Base-by-base conservation (phyloP, 2,113 vertebrate genomes). In the Xenopus laevis region DNA sequence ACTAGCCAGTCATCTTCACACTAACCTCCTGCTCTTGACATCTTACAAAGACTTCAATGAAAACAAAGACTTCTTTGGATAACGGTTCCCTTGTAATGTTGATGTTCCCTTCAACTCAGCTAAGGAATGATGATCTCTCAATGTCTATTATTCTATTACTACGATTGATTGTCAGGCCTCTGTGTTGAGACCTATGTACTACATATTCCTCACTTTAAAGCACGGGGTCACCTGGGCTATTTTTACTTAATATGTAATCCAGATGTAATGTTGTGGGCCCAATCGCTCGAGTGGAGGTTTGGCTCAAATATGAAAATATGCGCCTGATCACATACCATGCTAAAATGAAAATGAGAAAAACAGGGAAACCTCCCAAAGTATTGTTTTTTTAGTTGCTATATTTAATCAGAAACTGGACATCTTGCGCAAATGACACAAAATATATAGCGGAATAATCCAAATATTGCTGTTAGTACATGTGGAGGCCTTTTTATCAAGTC, bases 171-270 rank as follows among this genome's bases (percentile, higher is more conserved):
- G 40, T 46, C 63, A 50, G n/a, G 8, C n/a, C 23, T 23, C 20
- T 15, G 13, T 18, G 8, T 52, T 50, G 40, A 47, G 65, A 13
- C 46, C 20, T 11, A 13, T 12, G 21, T 17, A 13, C 18, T 65
- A 17, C 3, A 21, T 67, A 67, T 23, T 20, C 33, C 45, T 12
- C n/a, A 65, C n/a, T 18, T 20, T n/a, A 46, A 65, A 65, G 45
- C 33, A 46, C 44, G 45, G 63, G 63, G 17, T 45, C 16, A 12
- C 33, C 46, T 50, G 65, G 46, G 7, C 65, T 67, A 50, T 67
- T 67, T 67, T 50, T 50, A n/a, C 17, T n/a, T 67, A 27, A 67
- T 67, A 50, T 45, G 18, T 67, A 52, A 67, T 50, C 65, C 65
- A 67, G 65, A 67, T 67, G 65, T 67, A 47, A 13, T 2, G 13